phyloP scores from a whole-genome alignment of 2,888 invertebrate species.

The Crioceris asparagi region DNA sequence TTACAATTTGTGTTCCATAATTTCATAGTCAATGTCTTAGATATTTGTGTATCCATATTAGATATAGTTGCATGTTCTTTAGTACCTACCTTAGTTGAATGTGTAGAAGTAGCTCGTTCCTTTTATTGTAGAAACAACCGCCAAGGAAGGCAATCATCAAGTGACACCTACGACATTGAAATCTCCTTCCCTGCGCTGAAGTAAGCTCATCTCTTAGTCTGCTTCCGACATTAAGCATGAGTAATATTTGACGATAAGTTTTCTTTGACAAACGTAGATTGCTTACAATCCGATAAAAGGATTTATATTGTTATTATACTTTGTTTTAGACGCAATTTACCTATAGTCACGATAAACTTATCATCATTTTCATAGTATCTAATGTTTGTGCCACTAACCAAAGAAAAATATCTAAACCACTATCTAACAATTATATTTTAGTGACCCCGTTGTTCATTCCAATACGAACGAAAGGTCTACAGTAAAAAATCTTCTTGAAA shows the following conservation, averaged over 20 bases:
- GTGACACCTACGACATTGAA: conserved; percentile 84
- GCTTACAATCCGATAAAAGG: too few relatives aligned
- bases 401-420: too few relatives aligned
- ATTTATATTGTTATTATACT: too few relatives aligned
- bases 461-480: conserved; percentile 80
- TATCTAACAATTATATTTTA: too few relatives aligned
- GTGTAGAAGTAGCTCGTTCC: conserved; percentile 33
- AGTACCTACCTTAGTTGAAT: conserved; percentile 26
- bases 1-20: too few relatives aligned
- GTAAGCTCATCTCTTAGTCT: conserved; percentile 46
- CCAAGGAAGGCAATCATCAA: conserved; percentile 77
- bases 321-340: too few relatives aligned
- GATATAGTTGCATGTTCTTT: conserved; percentile 20
- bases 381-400: too few relatives aligned
- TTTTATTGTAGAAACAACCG: conserved; percentile 56
- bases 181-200: conserved; percentile 87
- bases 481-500: conserved; percentile 75
- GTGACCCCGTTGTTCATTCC: conserved; percentile 80
- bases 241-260: not conserved
- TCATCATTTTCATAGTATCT: too few relatives aligned
- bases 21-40: not conserved
- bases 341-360: too few relatives aligned
- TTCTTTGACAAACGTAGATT: not conserved
- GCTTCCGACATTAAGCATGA: not conserved
- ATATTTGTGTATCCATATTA: too few relatives aligned